A percentile compares a stretch with the other conserved stretches of the same genome.
These are phyloP conservation scores for Lordiphosa mommai DNA, from an alignment of 1,140 invertebrate genomes.

Conservation along the genomic window DNA sequence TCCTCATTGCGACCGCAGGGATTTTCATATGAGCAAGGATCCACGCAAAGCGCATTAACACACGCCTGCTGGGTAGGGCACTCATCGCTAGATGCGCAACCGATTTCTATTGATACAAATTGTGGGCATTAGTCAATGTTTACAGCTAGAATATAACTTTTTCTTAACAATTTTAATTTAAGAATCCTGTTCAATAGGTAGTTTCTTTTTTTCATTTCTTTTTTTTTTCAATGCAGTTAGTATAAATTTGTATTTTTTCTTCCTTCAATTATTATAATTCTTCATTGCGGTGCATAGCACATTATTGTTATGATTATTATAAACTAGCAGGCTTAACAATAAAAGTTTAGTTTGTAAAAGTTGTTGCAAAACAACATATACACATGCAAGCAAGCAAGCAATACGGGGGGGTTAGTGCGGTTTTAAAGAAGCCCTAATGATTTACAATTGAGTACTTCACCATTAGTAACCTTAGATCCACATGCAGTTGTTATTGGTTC, in stretches of 20 bases:
- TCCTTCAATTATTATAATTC: conserved; percentile 11
- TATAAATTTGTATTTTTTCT: conserved; percentile 24
- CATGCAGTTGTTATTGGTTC: conserved; percentile 24
- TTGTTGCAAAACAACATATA: conserved; percentile 64
- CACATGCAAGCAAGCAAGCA: conserved; percentile 61
- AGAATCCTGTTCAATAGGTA: conserved; percentile 55
- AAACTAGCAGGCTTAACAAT: conserved; percentile 31
- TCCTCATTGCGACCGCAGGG: conserved; percentile 84
- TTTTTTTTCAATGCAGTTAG: conserved; percentile 63
- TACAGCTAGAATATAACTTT: conserved; percentile 9
- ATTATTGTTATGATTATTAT: not conserved
- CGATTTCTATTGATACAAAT: conserved; percentile 82
- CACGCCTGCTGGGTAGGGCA: conserved; percentile 89
- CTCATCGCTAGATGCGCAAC: conserved; percentile 85
- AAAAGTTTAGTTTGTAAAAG: conserved; percentile 26
- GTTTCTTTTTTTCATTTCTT: conserved; percentile 35
- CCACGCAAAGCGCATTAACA: conserved; percentile 87
- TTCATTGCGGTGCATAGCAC: conserved; percentile 15
- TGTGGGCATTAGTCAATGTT: conserved; percentile 55
- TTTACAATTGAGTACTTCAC: not conserved
- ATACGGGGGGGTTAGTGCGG: conserved; percentile 53
- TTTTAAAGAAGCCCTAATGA: conserved; percentile 1
- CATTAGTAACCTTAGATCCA: conserved; percentile 37
- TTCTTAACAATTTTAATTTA: conserved; percentile 36
- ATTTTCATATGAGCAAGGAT: conserved; percentile 86